A percentile compares a stretch with the other conserved stretches of the same genome.
These are phyloP conservation scores for Ophraella communa DNA, from an alignment of 2,888 invertebrate species.

Conservation along the genomic window DNA sequence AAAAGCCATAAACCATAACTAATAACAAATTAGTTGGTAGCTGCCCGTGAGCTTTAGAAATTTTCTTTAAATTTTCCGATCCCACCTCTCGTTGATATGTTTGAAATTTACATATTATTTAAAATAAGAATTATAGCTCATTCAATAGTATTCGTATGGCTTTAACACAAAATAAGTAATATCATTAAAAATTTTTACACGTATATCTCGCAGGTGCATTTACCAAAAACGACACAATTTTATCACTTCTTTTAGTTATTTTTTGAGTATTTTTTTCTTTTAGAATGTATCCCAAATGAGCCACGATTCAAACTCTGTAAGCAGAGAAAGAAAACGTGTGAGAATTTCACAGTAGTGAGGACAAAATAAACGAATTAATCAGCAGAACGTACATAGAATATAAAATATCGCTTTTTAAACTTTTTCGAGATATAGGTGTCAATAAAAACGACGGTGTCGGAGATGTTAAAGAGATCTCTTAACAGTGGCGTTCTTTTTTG, in stretches of 20 bases:
- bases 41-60: too few species aligned
- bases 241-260: slow-evolving; percentile 14
- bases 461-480: slow-evolving; percentile 12
- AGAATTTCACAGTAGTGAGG: slow-evolving; percentile 7
- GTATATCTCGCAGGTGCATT: slow-evolving; percentile 13
- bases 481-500: slow-evolving; percentile 1
- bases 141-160: not conserved
- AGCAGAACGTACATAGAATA: slow-evolving; percentile 34
- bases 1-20: too few species aligned
- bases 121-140: not conserved
- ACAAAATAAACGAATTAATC: slow-evolving; percentile 32
- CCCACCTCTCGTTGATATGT: not conserved
- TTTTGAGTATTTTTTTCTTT: slow-evolving; percentile 7
- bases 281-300: slow-evolving; percentile 18
- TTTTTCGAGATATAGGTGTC: slow-evolving; percentile 43
- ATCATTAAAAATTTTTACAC: slow-evolving; percentile 6
- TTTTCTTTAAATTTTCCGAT: too few species aligned
- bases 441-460: slow-evolving; percentile 38
- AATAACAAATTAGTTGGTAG: too few species aligned
- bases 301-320: slow-evolving; percentile 15
- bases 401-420: slow-evolving; percentile 35
- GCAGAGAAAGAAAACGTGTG: slow-evolving; percentile 16
- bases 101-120: not conserved
- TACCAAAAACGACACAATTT: slow-evolving; percentile 18
- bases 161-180: not conserved